phyloP scores from a whole-genome alignment of 2,888 invertebrate genomes.

The Resseliella maxima region DNA sequence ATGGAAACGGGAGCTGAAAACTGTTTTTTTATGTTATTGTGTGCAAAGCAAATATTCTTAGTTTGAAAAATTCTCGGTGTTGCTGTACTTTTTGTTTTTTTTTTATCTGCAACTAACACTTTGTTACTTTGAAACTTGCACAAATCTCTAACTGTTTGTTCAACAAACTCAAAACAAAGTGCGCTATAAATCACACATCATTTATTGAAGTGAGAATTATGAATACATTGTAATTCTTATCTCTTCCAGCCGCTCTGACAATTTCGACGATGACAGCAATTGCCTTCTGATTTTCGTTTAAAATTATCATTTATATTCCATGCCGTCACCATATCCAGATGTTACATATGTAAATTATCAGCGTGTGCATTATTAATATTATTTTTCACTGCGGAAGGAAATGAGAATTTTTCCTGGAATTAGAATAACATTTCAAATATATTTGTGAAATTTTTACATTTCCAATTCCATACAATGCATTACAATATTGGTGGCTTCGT shows the following conservation, averaged over 20 bases:
- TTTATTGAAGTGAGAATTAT: conserved; percentile 8
- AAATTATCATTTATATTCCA: not conserved
- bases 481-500: not conserved
- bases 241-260: not conserved
- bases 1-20: conserved; percentile 1
- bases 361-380: not conserved
- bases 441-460: not conserved
- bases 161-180: not conserved
- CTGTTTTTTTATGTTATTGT: not conserved
- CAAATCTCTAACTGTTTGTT: not conserved
- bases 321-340: not conserved
- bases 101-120: not conserved
- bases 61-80: not conserved
- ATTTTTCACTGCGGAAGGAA: not conserved
- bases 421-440: not conserved
- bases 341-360: not conserved
- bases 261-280: not conserved
- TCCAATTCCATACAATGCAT: not conserved
- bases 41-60: not conserved
- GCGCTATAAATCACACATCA: not conserved
- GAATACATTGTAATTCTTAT: not conserved
- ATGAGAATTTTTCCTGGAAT: not conserved
- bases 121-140: not conserved
- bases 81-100: not conserved
- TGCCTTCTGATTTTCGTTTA: conserved; percentile 8